Conservation (phyloP, 2,113 vertebrate genomes). For the zebrafish (Danio rerio) region GRCz12tu NC_133181.1:5671501-5672000, state of each 20-base stretch:
- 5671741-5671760: not conserved
- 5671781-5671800: not conserved
- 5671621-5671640: not conserved
- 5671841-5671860: not conserved
- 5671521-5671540: no score
- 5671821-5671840: not conserved
- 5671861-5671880: not conserved
- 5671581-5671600: not conserved
- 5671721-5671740: not conserved
- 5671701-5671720: not conserved
- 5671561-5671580: no score
- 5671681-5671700: slow-evolving; percentile 2
- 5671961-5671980: not conserved
- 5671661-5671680: not conserved
- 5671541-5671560: no score
- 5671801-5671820: not conserved
- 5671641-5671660: not conserved
- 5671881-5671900: not conserved
- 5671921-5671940: not conserved
- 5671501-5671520: no score
- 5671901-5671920: not conserved
- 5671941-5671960: not conserved
- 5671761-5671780: slow-evolving; percentile 11
- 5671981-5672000: not conserved
- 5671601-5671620: not conserved